phyloP scores from a whole-genome alignment of 1,140 invertebrate species.

The Helicoverpa zea region DNA sequence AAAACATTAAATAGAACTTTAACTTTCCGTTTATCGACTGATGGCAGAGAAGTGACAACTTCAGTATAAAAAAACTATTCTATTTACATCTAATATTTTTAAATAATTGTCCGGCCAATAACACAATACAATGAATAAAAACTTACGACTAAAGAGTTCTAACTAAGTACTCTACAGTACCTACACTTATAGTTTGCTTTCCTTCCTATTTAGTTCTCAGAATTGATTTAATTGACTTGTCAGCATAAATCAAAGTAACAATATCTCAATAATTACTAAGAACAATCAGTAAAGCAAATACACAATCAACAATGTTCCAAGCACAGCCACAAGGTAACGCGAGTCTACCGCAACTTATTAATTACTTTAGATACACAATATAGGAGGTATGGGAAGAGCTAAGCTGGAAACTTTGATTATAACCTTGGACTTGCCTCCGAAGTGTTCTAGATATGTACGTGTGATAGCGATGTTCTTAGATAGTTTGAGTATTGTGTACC shows the following conservation, averaged over 20 bases:
- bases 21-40: no score
- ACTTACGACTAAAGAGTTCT: no score
- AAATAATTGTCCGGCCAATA: no score
- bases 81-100: no score
- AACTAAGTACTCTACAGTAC: no score
- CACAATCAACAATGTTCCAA: neutral
- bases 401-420: conserved; percentile 47
- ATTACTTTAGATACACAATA: conserved; percentile 51
- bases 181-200: no score
- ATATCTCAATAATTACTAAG: no score
- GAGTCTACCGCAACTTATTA: conserved; percentile 46
- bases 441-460: conserved; percentile 17
- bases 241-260: no score
- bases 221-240: neutral
- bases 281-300: neutral
- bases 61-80: no score
- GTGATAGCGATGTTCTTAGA: neutral
- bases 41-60: no score
- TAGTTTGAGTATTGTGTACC: neutral
- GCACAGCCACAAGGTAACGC: neutral
- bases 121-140: no score
- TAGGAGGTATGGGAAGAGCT: conserved; percentile 28
- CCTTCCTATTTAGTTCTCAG: neutral
- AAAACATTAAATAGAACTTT: no score
- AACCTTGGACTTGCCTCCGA: conserved; percentile 7